Evolutionary conservation across 1,140 invertebrate species (phyloP), one percentile per base, ranked within the genome.

Genomic region (Drosophila asahinai): DNA sequence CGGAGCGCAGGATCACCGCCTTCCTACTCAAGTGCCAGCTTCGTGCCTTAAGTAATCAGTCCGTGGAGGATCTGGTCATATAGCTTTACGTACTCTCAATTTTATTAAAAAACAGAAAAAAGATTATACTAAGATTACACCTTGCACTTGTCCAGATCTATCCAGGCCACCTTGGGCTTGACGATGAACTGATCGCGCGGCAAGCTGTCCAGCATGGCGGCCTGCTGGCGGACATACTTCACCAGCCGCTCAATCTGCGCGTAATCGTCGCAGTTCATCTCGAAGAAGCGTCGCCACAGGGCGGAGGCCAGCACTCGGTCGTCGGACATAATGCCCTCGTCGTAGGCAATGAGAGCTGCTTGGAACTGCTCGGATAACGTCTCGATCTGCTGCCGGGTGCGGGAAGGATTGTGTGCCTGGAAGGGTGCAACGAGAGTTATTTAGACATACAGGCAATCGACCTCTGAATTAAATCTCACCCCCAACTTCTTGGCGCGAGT

Each of bases 261-360:
- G 25, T 96, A 95, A 78, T 95, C 93, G 51, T 95, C 94, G 70
- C 94, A 94, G 62, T 95, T 92, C 66, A 94, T 94, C 67, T 94
- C 93, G 77, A 97, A 97, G 81, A 98, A 95, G 67, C 96, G 94
- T 80, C 96, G 94, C 97, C 97, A 98, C n/a, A 98, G 68, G 12
- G 97, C 97, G 36, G 94, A 95, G 22, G 97, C 97, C 64, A 98
- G 93, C 9, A 96, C 93, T 66, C 93, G 94, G 90, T 97, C 97
- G 89, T 96, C 95, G 48, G 94, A 94, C 79, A 95, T 93, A 15
- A 98, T 84, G 22, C 97, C 97, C 94, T 98, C 97, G 93, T 98
- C 97, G 86, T 98, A 98, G n/a, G 94, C 94, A 73, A 98, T 95
- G 25, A 98, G 86, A 47, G 96, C 95, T n/a, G 96, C 97, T 93